Evolutionary conservation across 2,888 invertebrate genomes (phyloP).

Genomic region (Graphium colonna): DNA sequence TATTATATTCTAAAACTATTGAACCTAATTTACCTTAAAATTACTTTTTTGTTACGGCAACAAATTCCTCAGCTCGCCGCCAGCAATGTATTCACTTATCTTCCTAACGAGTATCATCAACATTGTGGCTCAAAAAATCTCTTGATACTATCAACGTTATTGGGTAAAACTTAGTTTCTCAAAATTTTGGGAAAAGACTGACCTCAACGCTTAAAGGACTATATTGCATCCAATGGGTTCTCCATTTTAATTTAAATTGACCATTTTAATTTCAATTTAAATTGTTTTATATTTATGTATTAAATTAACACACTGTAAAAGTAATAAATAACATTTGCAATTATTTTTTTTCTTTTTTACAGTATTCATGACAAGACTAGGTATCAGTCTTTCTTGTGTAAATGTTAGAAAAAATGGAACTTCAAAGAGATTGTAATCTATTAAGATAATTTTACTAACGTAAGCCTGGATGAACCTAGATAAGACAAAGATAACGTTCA

Average conservation of each 20-base stretch:
- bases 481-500: no score
- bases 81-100: conserved; percentile 32
- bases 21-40: background rate
- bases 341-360: no score
- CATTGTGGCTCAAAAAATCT: conserved; percentile 27
- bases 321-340: no score
- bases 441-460: conserved; percentile 9
- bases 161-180: conserved; percentile 14
- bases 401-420: conserved; percentile 12
- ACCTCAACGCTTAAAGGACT: no score
- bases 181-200: conserved; percentile 1
- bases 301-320: no score
- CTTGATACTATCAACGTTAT: conserved; percentile 32
- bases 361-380: no score
- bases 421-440: conserved; percentile 12
- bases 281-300: no score
- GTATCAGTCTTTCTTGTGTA: conserved; percentile 3
- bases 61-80: conserved; percentile 43
- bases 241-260: no score
- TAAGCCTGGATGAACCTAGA: no score
- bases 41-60: conserved; percentile 53
- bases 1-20: background rate
- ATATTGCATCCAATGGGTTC: no score
- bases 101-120: conserved; percentile 26
- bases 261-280: no score